phyloP scores from a whole-genome alignment of 2,113 vertebrate species.

The Galemys pyrenaicus region DNA sequence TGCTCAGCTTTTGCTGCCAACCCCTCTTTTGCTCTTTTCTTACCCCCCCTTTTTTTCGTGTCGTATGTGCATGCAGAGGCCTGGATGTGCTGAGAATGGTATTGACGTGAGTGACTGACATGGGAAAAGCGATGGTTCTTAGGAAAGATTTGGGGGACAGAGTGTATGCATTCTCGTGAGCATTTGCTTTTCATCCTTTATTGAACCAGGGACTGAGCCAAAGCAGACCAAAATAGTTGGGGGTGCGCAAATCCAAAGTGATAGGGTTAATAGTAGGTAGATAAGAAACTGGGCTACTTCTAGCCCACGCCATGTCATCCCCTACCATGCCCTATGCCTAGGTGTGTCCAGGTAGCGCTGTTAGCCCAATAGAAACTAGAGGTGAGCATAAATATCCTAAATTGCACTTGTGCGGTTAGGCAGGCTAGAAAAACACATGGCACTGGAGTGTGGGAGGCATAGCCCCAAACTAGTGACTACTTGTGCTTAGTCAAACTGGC shows the following conservation, averaged over 20 bases:
- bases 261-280: conserved; percentile 53
- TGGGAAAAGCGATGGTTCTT: conserved; percentile 34
- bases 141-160: conserved; percentile 57
- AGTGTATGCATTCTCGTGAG: conserved; percentile 23
- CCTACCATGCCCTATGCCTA: not conserved
- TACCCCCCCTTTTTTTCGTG: not conserved
- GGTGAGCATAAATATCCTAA: conserved; percentile 77
- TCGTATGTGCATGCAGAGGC: not conserved
- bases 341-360: conserved; percentile 56
- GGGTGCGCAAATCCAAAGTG: conserved; percentile 54
- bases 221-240: conserved; percentile 57
- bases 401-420: conserved; percentile 70
- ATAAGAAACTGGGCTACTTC: not conserved
- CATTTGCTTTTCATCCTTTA: conserved; percentile 62
- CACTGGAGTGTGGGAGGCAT: conserved; percentile 80
- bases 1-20: not conserved
- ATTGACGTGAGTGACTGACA: conserved; percentile 65
- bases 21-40: not conserved
- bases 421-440: conserved; percentile 70
- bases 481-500: conserved; percentile 83
- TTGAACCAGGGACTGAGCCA: conserved; percentile 61
- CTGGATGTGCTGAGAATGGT: not conserved
- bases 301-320: not conserved
- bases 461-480: conserved; percentile 83
- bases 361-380: conserved; percentile 65